These are phyloP conservation scores for Emmelina monodactyla DNA, from an alignment of 2,888 invertebrate species.

Conservation along the genomic window DNA sequence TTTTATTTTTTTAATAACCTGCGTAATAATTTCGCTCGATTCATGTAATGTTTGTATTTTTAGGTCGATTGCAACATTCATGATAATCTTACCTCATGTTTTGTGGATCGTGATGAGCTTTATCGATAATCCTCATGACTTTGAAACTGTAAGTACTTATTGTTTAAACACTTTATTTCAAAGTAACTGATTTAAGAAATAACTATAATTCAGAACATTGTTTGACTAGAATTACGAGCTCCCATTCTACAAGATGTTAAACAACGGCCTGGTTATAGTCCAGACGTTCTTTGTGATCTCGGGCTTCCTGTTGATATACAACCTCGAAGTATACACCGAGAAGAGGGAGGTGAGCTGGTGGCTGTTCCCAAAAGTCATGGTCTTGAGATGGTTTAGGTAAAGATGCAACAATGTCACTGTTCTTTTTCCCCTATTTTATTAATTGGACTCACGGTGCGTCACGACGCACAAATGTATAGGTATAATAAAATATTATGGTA, in stretches of 20 bases:
- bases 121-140: slow-evolving; percentile 18
- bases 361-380: slow-evolving; percentile 14
- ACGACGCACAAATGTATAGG: too few species aligned
- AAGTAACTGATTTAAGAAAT: too few species aligned
- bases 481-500: too few species aligned
- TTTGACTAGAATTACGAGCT: slow-evolving; percentile 16
- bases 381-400: slow-evolving; percentile 23
- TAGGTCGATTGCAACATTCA: slow-evolving; percentile 18
- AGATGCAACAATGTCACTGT: neutral
- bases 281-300: slow-evolving; percentile 23
- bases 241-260: slow-evolving; percentile 14
- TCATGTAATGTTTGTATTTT: slow-evolving; percentile 1
- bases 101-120: slow-evolving; percentile 13
- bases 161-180: too few species aligned
- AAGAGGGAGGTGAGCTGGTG: slow-evolving; percentile 15
- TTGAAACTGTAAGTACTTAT: slow-evolving; percentile 22
- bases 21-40: too few species aligned
- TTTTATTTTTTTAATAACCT: neutral
- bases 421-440: neutral
- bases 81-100: slow-evolving; percentile 19
- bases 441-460: too few species aligned
- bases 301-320: slow-evolving; percentile 21
- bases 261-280: slow-evolving; percentile 20
- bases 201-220: too few species aligned
- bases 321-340: slow-evolving; percentile 14